These are phyloP conservation scores for Peromyscus attwateri DNA, from an alignment of 2,797 vertebrate genomes.

Conservation along the genomic window DNA sequence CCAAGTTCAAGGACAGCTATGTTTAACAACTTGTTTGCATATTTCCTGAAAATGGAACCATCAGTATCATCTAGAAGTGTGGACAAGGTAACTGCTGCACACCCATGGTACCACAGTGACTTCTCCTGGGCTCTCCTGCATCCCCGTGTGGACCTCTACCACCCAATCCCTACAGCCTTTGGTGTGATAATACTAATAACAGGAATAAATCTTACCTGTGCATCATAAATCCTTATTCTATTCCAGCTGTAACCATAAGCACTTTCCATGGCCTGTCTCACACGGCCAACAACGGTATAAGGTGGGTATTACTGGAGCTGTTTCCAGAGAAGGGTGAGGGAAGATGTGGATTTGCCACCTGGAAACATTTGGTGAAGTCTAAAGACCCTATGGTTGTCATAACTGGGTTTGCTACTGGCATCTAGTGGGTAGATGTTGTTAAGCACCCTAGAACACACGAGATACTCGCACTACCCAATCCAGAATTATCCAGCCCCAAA, in stretches of 20 bases:
- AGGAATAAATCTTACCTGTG: background rate
- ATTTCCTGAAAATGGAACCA: constrained; percentile 34
- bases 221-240: background rate
- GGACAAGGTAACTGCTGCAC: background rate
- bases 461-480: background rate
- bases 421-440: constrained; percentile 55
- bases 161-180: background rate
- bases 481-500: background rate
- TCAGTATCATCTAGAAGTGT: background rate
- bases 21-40: constrained; percentile 38
- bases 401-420: constrained; percentile 63
- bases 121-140: background rate
- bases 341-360: background rate
- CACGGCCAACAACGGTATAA: background rate
- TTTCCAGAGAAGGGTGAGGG: background rate
- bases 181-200: background rate
- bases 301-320: background rate
- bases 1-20: constrained; percentile 25
- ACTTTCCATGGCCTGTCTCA: background rate
- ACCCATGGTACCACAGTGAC: background rate
- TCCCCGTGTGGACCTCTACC: background rate
- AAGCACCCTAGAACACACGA: background rate
- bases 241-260: background rate
- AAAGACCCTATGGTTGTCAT: background rate
- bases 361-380: background rate